A percentile compares a stretch with the other conserved stretches of the same genome.
Evolutionary conservation across 2,113 vertebrate genomes (phyloP).

Genomic region (Phyllopteryx taeniolatus): DNA sequence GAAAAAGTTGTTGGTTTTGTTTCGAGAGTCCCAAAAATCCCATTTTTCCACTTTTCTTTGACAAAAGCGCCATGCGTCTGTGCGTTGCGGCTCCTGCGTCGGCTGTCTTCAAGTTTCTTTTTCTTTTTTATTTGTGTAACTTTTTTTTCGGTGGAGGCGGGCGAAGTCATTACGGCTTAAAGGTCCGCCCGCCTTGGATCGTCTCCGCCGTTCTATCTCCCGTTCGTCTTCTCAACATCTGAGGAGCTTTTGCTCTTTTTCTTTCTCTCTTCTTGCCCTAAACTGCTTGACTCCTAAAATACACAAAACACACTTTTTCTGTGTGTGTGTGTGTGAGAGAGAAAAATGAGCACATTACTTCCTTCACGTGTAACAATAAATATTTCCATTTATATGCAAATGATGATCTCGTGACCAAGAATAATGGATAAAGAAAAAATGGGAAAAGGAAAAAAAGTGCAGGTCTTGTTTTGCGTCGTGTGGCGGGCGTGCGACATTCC

Average conservation of each 20-base stretch:
- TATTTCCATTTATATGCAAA: conserved; percentile 84
- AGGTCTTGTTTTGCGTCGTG: conserved; percentile 40
- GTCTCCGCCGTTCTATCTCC: conserved; percentile 40
- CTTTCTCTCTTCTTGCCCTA: conserved; percentile 62
- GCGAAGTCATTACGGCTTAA: conserved; percentile 71
- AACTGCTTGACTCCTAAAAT: conserved; percentile 74
- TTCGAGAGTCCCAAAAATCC: too few relatives aligned
- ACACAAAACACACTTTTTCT: conserved; percentile 72
- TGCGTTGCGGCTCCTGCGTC: neutral
- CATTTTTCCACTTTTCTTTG: too few relatives aligned
- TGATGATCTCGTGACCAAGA: conserved; percentile 80
- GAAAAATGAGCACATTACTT: conserved; percentile 77
- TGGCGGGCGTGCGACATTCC: conserved; percentile 44
- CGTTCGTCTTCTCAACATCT: conserved; percentile 73
- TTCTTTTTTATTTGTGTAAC: conserved; percentile 65
- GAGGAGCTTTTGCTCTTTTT: conserved; percentile 58
- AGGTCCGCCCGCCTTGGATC: conserved; percentile 39
- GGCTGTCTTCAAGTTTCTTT: conserved; percentile 1
- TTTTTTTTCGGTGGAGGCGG: conserved; percentile 67
- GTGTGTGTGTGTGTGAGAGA: neutral
- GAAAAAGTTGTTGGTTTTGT: too few relatives aligned
- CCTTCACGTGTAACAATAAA: conserved; percentile 76
- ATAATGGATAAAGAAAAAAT: conserved; percentile 77
- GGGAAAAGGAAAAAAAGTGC: conserved; percentile 64
- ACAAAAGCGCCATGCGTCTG: conserved; percentile 6